These are phyloP conservation scores for Lagria hirta DNA, from an alignment of 2,888 invertebrate genomes.

Conservation along the genomic window DNA sequence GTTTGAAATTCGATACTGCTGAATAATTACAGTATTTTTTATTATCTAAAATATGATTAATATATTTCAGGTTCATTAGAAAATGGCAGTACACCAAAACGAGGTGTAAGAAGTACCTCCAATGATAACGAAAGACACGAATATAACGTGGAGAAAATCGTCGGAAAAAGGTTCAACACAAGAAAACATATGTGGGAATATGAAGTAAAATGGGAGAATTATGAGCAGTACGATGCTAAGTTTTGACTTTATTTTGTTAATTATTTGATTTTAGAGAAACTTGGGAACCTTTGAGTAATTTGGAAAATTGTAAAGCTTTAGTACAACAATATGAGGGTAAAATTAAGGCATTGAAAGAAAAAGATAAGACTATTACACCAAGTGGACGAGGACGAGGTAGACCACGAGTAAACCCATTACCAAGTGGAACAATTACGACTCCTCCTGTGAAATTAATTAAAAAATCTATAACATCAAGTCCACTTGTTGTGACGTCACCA, in stretches of 20 bases:
- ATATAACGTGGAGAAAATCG: slow-evolving; percentile 78
- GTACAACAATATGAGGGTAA: slow-evolving; percentile 81
- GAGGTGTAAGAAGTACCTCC: slow-evolving; percentile 2
- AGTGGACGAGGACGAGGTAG: slow-evolving; percentile 51
- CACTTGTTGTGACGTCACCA: slow-evolving; percentile 28
- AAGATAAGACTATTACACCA: slow-evolving; percentile 45
- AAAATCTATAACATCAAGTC: slow-evolving; percentile 8
- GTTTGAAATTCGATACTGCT: too few species aligned
- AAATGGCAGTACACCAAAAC: slow-evolving; percentile 4
- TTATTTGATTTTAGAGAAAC: slow-evolving; percentile 62
- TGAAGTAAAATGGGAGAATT: slow-evolving; percentile 83
- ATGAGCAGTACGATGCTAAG: slow-evolving; percentile 64
- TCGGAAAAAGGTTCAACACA: slow-evolving; percentile 81
- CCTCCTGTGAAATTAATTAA: too few species aligned
- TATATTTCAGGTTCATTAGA: slow-evolving; percentile 4
- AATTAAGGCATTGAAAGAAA: slow-evolving; percentile 68
- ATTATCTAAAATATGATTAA: too few species aligned
- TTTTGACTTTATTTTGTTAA: slow-evolving; percentile 4
- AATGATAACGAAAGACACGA: slow-evolving; percentile 50
- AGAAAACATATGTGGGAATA: slow-evolving; percentile 76
- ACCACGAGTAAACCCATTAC: slow-evolving; percentile 12
- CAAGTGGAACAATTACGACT: slow-evolving; percentile 10
- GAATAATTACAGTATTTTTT: too few species aligned
- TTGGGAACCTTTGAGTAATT: slow-evolving; percentile 79
- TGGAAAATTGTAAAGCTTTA: slow-evolving; percentile 74